Percentiles rank a stretch among this genome's conserved stretches.
Conservation (phyloP, 2,888 invertebrate genomes). For the Phragmatobia fuliginosa region DNA sequence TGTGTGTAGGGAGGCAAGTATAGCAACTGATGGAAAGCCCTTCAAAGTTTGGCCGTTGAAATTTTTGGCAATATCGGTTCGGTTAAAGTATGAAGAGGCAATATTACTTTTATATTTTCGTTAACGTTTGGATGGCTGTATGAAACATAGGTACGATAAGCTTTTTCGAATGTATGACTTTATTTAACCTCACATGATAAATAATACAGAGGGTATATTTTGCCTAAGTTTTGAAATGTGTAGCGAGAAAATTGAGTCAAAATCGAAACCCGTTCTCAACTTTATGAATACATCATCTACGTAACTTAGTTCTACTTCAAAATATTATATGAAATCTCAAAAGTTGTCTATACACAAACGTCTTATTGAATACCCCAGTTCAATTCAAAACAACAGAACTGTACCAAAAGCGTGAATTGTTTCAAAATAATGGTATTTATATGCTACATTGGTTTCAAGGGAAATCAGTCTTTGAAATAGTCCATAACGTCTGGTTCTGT, state of each 20-base stretch:
- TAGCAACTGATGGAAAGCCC: constrained; percentile 51
- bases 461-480: constrained; percentile 83
- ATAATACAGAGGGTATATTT: constrained; percentile 7
- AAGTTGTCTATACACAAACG: constrained; percentile 47
- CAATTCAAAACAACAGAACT: constrained; percentile 69
- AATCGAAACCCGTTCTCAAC: constrained; percentile 32
- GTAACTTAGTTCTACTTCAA: constrained; percentile 40
- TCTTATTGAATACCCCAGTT: constrained; percentile 51
- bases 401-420: constrained; percentile 79
- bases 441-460: constrained; percentile 86
- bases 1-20: constrained; percentile 60
- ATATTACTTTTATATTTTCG: constrained; percentile 14
- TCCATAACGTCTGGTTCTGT: constrained; percentile 75
- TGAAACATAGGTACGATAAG: constrained; percentile 1
- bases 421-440: constrained; percentile 85
- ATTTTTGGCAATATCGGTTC: constrained; percentile 59
- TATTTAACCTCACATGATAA: constrained; percentile 6
- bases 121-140: constrained; percentile 5
- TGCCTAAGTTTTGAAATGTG: constrained; percentile 4
- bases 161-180: not conserved
- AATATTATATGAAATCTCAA: constrained; percentile 51
- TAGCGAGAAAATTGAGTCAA: constrained; percentile 13
- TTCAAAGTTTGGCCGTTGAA: constrained; percentile 54
- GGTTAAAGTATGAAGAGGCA: constrained; percentile 41
- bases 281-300: constrained; percentile 45